Conservation (phyloP, 1,140 invertebrate species). For the Brachionus calyciflorus region DNA sequence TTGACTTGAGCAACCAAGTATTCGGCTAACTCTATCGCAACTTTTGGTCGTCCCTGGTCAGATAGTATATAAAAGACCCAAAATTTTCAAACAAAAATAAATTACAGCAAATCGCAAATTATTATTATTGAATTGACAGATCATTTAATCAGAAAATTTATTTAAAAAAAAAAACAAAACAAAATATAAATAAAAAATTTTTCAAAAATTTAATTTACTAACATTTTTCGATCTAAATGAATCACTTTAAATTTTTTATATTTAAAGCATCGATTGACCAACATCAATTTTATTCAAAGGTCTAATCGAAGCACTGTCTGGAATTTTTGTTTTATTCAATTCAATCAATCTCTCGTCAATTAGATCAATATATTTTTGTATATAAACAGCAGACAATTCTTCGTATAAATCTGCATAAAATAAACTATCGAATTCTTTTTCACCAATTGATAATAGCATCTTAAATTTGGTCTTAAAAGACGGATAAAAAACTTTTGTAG, state of each 20-base stretch:
- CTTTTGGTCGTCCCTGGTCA: too few species aligned
- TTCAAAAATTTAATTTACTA: background rate
- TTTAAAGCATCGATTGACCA: slow-evolving; percentile 8
- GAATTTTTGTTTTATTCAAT: slow-evolving; percentile 44
- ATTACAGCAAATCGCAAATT: too few species aligned
- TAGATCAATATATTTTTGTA: slow-evolving; percentile 3
- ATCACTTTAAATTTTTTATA: background rate
- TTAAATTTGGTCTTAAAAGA: slow-evolving; percentile 10
- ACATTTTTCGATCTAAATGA: too few species aligned
- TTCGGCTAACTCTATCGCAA: too few species aligned
- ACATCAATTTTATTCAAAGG: slow-evolving; percentile 39
- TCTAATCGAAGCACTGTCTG: slow-evolving; percentile 12
- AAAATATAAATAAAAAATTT: too few species aligned
- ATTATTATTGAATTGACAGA: too few species aligned
- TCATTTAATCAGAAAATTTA: too few species aligned
- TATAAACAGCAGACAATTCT: slow-evolving; percentile 28
- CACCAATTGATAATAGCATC: background rate
- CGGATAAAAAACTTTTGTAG: background rate
- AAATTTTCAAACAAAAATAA: too few species aligned
- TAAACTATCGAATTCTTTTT: slow-evolving; percentile 43
- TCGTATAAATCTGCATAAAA: slow-evolving; percentile 42
- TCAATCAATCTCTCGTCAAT: background rate
- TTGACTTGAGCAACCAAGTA: too few species aligned
- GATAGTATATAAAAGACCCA: too few species aligned
- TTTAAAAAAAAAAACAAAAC: too few species aligned